Conservation (phyloP, 2,113 vertebrate genomes). For the Leucopternis melanops region DNA sequence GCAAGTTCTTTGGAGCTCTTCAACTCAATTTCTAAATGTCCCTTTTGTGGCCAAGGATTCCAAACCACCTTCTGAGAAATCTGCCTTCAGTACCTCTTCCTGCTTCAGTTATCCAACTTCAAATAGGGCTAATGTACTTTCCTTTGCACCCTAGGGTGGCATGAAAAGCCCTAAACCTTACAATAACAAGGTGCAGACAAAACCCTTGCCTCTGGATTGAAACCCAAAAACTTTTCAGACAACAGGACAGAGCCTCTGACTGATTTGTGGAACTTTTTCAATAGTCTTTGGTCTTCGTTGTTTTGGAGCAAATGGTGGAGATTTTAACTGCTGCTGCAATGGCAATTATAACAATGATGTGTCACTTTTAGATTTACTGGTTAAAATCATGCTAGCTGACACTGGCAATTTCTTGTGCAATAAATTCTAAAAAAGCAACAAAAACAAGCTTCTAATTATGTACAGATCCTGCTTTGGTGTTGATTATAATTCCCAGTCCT, state of each 20-base stretch:
- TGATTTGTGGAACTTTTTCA: not conserved
- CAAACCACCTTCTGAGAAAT: not conserved
- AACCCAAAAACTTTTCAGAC: not conserved
- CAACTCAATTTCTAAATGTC: not conserved
- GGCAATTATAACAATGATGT: not conserved
- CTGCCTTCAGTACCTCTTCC: not conserved
- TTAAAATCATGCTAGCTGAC: not conserved
- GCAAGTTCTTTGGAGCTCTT: not conserved
- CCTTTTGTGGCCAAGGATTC: not conserved
- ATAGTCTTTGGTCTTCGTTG: not conserved
- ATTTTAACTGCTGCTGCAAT: not conserved
- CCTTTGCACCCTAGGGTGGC: not conserved
- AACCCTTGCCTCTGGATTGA: not conserved
- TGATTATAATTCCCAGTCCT: constrained; percentile 48
- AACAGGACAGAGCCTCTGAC: not conserved
- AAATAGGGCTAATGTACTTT: not conserved
- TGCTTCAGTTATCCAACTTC: not conserved
- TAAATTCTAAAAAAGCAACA: not conserved
- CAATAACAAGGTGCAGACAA: not conserved
- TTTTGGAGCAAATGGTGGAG: not conserved
- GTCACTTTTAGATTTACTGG: not conserved
- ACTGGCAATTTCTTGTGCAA: not conserved
- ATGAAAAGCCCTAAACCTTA: not conserved
- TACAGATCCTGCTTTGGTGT: constrained; percentile 6
- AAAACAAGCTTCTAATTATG: constrained; percentile 43